phyloP scores from a whole-genome alignment of 2,888 invertebrate genomes.

The Acanthacorydalis orientalis region DNA sequence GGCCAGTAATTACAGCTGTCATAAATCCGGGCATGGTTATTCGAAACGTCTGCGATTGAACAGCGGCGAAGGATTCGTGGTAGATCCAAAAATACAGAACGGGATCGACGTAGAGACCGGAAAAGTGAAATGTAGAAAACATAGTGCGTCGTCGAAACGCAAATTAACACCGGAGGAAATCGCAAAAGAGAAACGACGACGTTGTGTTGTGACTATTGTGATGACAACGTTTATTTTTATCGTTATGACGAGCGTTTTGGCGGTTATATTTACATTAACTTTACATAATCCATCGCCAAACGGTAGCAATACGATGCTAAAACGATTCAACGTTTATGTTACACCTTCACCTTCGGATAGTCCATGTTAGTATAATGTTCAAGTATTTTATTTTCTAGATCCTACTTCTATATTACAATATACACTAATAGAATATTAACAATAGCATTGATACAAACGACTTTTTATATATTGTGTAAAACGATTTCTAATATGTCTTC shows the following conservation, averaged over 20 bases:
- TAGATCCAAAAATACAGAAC: background rate
- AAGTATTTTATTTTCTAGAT: too few relatives aligned
- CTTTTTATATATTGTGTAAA: too few relatives aligned
- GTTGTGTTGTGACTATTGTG: slow-evolving; percentile 52
- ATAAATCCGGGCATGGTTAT: background rate
- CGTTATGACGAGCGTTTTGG: slow-evolving; percentile 53
- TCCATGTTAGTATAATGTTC: too few relatives aligned
- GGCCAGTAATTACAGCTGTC: background rate
- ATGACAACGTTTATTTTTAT: slow-evolving; percentile 57
- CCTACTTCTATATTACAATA: too few relatives aligned
- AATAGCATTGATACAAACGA: too few relatives aligned
- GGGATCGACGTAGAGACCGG: background rate
- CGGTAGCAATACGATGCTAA: slow-evolving; percentile 35
- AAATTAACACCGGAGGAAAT: slow-evolving; percentile 25
- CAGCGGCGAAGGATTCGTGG: background rate
- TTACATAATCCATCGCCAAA: slow-evolving; percentile 39
- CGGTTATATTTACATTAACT: slow-evolving; percentile 61
- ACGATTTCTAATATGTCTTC: too few relatives aligned
- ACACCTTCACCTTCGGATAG: too few relatives aligned
- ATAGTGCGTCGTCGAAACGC: slow-evolving; percentile 15
- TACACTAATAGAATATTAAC: too few relatives aligned
- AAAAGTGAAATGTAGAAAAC: background rate
- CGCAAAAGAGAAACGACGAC: slow-evolving; percentile 47
- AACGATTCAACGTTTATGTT: background rate
- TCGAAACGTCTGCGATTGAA: background rate